Conservation (phyloP, 2,797 vertebrate species). For the Knipowitschia caucasica region DNA sequence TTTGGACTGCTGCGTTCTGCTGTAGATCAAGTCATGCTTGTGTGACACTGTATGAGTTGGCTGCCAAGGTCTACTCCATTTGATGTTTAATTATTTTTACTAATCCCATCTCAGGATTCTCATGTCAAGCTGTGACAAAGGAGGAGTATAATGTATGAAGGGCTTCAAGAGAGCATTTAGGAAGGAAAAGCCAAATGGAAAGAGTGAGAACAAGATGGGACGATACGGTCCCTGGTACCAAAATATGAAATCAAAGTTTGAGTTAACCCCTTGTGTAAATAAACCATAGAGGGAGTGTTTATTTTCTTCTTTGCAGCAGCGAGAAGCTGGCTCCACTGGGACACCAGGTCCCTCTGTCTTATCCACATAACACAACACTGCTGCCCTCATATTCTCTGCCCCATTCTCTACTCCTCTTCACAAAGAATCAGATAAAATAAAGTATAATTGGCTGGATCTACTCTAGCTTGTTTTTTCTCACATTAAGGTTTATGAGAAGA, state of each 20-base stretch:
- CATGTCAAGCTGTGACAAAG: conserved; percentile 54
- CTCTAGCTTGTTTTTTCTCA: conserved; percentile 68
- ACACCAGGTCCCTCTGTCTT: conserved; percentile 54
- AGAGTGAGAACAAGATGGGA: conserved; percentile 17
- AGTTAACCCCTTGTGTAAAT: conserved; percentile 73
- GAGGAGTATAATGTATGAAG: conserved; percentile 43
- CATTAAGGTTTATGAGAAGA: conserved; percentile 76
- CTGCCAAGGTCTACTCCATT: conserved; percentile 42
- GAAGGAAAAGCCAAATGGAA: conserved; percentile 21
- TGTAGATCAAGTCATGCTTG: conserved; percentile 48
- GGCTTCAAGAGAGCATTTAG: conserved; percentile 16
- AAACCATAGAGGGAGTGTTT: conserved; percentile 64
- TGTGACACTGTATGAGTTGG: conserved; percentile 53
- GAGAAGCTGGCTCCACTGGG: conserved; percentile 61
- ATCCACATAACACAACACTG: conserved; percentile 61
- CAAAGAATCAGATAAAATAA: conserved; percentile 64
- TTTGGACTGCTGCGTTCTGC: conserved; percentile 45
- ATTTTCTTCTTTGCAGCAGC: conserved; percentile 65
- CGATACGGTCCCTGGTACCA: conserved; percentile 50
- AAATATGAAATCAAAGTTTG: conserved; percentile 65
- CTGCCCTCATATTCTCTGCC: conserved; percentile 51
- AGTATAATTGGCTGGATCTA: conserved; percentile 63
- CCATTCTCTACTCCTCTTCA: conserved; percentile 22
- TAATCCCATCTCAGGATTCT: conserved; percentile 55
- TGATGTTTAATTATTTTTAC: conserved; percentile 70